These are phyloP conservation scores for Parapristionchus giblindavisi DNA, from an alignment of 2,888 invertebrate genomes.

Conservation along the genomic window DNA sequence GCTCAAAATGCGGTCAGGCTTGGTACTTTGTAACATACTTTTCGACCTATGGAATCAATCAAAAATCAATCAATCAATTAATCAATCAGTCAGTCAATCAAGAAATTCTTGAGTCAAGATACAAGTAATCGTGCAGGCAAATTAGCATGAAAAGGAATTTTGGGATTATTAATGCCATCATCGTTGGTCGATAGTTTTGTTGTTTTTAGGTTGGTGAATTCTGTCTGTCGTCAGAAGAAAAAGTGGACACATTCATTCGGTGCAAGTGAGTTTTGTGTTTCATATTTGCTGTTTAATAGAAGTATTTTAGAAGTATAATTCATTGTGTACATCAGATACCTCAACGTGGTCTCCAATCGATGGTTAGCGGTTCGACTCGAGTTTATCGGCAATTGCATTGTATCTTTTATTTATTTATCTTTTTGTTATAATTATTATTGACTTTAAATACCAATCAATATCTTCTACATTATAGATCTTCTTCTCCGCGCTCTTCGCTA, in stretches of 20 bases:
- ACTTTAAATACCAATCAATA: not conserved
- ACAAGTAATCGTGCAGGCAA: no score
- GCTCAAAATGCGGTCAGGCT: no score
- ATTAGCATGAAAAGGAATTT: no score
- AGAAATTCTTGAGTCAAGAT: no score
- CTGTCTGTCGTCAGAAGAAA: not conserved
- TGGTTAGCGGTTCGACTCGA: constrained; percentile 95
- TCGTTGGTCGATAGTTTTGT: no score
- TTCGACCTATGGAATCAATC: no score
- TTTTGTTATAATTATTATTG: not conserved
- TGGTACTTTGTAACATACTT: no score
- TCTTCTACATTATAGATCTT: constrained; percentile 74
- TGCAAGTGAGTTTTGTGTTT: constrained; percentile 12
- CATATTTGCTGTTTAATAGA: not conserved
- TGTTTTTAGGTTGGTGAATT: not conserved
- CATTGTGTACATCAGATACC: constrained; percentile 42
- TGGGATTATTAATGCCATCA: no score
- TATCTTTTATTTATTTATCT: constrained; percentile 71
- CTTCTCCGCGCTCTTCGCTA: constrained; percentile 91
- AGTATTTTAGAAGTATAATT: not conserved
- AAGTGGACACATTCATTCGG: constrained; percentile 5
- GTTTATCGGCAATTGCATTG: constrained; percentile 93
- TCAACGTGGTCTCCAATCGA: constrained; percentile 61
- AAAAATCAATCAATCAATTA: no score
- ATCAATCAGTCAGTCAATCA: no score